Percentiles rank a stretch among this genome's conserved stretches.
Conservation (phyloP, 2,797 vertebrate genomes). For the Okamejei kenojei region DNA sequence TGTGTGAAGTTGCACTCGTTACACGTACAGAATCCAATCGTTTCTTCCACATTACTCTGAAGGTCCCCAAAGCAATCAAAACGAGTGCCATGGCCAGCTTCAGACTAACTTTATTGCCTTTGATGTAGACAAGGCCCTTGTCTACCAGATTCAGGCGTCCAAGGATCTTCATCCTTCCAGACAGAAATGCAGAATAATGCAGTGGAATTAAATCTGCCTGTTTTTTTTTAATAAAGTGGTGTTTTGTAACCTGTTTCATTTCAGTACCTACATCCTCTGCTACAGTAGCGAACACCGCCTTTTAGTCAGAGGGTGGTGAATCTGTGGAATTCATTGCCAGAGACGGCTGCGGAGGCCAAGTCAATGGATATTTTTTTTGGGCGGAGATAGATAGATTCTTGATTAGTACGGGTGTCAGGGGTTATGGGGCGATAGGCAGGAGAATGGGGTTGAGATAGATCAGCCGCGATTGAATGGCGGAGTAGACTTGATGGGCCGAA, state of each 20-base stretch:
- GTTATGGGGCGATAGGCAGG: no score
- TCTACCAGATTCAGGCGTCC: not conserved
- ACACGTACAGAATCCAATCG: not conserved
- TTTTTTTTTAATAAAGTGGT: not conserved
- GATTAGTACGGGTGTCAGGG: no score
- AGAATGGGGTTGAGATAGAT: no score
- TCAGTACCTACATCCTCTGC: not conserved
- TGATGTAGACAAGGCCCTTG: not conserved
- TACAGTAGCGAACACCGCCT: not conserved
- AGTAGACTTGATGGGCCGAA: no score
- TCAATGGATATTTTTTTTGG: no score
- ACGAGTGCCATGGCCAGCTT: not conserved
- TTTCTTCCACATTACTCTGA: constrained; percentile 2
- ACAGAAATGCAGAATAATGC: not conserved
- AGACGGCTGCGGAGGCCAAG: no score
- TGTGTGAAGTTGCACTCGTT: not conserved
- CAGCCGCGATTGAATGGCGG: no score
- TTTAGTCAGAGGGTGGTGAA: no score
- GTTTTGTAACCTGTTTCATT: not conserved
- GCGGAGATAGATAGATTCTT: no score
- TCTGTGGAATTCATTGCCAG: no score
- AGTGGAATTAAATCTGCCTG: not conserved
- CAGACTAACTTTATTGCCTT: not conserved
- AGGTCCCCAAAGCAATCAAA: not conserved
- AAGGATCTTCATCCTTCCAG: not conserved